These are phyloP conservation scores for Sarcophilus harrisii DNA, from an alignment of 2,797 vertebrate genomes.

Conservation along the genomic window DNA sequence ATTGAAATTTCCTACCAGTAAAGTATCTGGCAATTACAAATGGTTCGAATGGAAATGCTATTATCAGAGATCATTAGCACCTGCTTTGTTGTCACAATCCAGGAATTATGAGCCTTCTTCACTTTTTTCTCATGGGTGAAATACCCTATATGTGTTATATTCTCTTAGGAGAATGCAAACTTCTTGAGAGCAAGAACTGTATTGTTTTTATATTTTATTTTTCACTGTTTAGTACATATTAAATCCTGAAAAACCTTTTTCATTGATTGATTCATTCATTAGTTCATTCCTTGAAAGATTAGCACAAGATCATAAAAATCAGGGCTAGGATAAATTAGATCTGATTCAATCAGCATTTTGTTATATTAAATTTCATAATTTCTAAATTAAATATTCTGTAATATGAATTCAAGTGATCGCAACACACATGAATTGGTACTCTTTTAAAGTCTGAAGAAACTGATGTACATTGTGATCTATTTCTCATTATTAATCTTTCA, in stretches of 20 bases:
- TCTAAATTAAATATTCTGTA: background rate
- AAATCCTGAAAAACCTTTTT: background rate
- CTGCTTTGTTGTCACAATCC: background rate
- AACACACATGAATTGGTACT: background rate
- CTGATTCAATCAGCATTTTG: background rate
- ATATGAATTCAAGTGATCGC: background rate
- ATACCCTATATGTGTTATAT: background rate
- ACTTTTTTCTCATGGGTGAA: background rate
- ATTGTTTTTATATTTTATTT: background rate
- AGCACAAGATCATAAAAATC: background rate
- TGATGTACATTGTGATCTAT: background rate
- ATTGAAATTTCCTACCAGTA: background rate
- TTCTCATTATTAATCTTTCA: background rate
- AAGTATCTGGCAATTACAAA: background rate
- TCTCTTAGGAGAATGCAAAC: background rate
- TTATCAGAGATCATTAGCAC: background rate
- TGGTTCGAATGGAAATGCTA: background rate
- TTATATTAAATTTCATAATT: background rate
- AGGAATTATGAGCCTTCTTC: background rate
- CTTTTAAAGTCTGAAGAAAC: background rate
- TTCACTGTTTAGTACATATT: background rate
- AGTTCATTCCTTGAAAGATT: background rate
- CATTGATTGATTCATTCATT: background rate
- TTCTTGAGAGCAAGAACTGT: background rate
- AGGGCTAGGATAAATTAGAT: background rate